Conservation (phyloP, 2,888 invertebrate genomes). For the Morpho deidamia region DNA sequence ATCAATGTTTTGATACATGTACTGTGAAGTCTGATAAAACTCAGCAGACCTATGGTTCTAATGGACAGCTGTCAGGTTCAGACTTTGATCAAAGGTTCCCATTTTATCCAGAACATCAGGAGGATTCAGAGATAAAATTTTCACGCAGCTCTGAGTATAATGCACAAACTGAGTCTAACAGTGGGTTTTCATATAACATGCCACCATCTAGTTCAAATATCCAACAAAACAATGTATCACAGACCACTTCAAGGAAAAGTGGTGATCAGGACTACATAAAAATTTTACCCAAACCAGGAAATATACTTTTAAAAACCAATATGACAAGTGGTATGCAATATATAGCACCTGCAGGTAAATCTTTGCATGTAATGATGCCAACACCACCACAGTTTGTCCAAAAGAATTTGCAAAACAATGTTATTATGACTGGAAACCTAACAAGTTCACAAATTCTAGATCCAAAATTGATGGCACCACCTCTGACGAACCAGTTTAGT, state of each 20-base stretch:
- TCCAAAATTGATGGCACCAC: slow-evolving; percentile 41
- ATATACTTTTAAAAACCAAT: slow-evolving; percentile 60
- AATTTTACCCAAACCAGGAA: slow-evolving; percentile 57
- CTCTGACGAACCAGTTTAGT: slow-evolving; percentile 50
- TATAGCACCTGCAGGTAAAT: slow-evolving; percentile 49
- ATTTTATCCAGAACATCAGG: slow-evolving; percentile 55
- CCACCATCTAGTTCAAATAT: slow-evolving; percentile 39
- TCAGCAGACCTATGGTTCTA: slow-evolving; percentile 44
- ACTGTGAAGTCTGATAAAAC: slow-evolving; percentile 54
- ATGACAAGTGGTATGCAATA: slow-evolving; percentile 53
- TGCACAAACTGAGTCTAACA: slow-evolving; percentile 44
- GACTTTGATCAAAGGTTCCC: slow-evolving; percentile 56
- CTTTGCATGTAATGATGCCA: slow-evolving; percentile 58
- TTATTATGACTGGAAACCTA: slow-evolving; percentile 58
- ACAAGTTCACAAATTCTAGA: slow-evolving; percentile 47
- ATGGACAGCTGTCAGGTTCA: slow-evolving; percentile 31
- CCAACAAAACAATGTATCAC: slow-evolving; percentile 37
- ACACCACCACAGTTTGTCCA: slow-evolving; percentile 60
- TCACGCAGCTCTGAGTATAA: slow-evolving; percentile 65
- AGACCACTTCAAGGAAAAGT: slow-evolving; percentile 39
- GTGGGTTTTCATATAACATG: slow-evolving; percentile 47
- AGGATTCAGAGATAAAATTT: slow-evolving; percentile 65
- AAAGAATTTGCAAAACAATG: slow-evolving; percentile 64
- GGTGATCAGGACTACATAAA: slow-evolving; percentile 45
- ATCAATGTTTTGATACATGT: slow-evolving; percentile 43